Conservation (phyloP, 2,888 invertebrate species). For the Odontothrips loti region DNA sequence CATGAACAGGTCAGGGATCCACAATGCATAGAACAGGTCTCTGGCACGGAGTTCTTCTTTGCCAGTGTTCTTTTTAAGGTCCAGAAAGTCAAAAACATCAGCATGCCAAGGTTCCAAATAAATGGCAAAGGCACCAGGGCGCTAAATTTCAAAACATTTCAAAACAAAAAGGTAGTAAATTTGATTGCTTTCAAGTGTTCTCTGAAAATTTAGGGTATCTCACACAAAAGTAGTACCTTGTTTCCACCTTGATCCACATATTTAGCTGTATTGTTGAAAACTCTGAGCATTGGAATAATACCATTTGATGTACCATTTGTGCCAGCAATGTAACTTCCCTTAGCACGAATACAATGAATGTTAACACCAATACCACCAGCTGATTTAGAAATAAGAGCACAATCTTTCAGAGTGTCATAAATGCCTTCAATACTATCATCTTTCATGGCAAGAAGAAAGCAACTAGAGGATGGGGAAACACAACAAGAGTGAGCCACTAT, state of each 20-base stretch:
- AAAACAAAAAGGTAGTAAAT: neutral
- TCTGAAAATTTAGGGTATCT: neutral
- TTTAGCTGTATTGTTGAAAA: slow-evolving; percentile 91
- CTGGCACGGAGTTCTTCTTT: slow-evolving; percentile 92
- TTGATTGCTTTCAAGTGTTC: neutral
- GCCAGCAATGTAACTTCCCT: slow-evolving; percentile 86
- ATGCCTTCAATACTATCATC: slow-evolving; percentile 96
- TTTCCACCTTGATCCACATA: slow-evolving; percentile 98
- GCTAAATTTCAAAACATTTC: slow-evolving; percentile 44
- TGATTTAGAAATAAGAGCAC: slow-evolving; percentile 92
- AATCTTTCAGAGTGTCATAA: slow-evolving; percentile 84
- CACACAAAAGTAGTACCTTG: slow-evolving; percentile 51
- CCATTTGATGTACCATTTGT: slow-evolving; percentile 95
- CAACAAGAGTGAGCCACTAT: neutral
- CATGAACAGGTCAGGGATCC: slow-evolving; percentile 99
- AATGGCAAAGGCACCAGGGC: slow-evolving; percentile 96
- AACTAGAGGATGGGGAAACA: slow-evolving; percentile 53
- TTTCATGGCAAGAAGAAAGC: slow-evolving; percentile 90
- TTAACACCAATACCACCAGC: slow-evolving; percentile 97
- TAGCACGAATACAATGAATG: slow-evolving; percentile 90
- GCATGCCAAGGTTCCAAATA: slow-evolving; percentile 99
- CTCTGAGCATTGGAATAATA: slow-evolving; percentile 89
- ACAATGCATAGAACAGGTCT: slow-evolving; percentile 93
- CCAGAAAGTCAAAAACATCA: slow-evolving; percentile 91
- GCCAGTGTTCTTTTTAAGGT: slow-evolving; percentile 91